Conservation (phyloP, 2,888 invertebrate species). For the Zygothrica quintamaculata region DNA sequence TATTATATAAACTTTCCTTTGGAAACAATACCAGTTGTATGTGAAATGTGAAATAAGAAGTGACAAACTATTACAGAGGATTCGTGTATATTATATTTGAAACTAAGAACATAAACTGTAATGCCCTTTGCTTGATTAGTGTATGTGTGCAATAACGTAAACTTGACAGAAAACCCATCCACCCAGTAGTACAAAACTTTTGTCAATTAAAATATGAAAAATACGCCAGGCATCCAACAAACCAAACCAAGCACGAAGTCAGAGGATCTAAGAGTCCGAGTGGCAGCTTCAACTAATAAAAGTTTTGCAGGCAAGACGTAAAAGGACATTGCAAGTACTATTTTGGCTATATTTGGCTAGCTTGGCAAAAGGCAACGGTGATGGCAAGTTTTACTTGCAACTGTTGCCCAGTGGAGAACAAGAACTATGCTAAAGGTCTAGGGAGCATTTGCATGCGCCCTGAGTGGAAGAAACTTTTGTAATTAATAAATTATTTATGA, state of each 20-base stretch:
- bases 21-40: constrained; percentile 5
- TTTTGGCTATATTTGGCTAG: constrained; percentile 62
- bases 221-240: constrained; percentile 60
- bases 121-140: constrained; percentile 44
- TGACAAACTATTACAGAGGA: constrained; percentile 2
- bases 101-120: constrained; percentile 24
- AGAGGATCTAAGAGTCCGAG: constrained; percentile 39
- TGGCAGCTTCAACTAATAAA: constrained; percentile 74
- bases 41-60: constrained; percentile 17
- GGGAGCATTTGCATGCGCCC: constrained; percentile 65
- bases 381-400: constrained; percentile 62
- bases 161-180: constrained; percentile 71
- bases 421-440: constrained; percentile 1
- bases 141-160: constrained; percentile 51
- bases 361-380: constrained; percentile 30
- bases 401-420: constrained; percentile 58
- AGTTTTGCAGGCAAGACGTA: constrained; percentile 71
- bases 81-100: constrained; percentile 2
- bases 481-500: constrained; percentile 79
- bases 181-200: constrained; percentile 72
- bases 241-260: constrained; percentile 36
- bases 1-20: too few relatives aligned
- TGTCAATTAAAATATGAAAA: constrained; percentile 79
- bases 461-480: constrained; percentile 72
- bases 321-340: constrained; percentile 72